A percentile compares a stretch with the other conserved stretches of the same genome.
These are phyloP conservation scores for Drosophila nigricruria DNA, from an alignment of 2,888 invertebrate species.

Conservation along the genomic window DNA sequence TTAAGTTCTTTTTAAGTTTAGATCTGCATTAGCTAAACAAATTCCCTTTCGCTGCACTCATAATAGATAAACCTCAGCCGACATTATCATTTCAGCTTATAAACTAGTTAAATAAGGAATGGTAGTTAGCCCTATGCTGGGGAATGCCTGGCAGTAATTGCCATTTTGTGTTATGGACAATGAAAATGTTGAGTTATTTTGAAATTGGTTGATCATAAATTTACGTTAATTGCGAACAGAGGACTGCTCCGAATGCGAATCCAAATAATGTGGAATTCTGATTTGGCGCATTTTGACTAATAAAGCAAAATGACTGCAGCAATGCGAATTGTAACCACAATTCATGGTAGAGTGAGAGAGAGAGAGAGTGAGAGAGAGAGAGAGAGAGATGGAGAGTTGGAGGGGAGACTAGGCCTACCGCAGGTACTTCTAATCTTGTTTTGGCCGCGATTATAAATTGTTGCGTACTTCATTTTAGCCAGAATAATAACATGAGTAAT, in stretches of 20 bases:
- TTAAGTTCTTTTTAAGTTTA: background rate
- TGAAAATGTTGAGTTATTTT: constrained; percentile 50
- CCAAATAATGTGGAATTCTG: constrained; percentile 52
- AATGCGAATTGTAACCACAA: constrained; percentile 32
- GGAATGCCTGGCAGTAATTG: constrained; percentile 11
- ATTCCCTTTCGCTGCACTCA: background rate
- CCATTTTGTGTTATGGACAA: constrained; percentile 15
- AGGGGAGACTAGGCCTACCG: constrained; percentile 44
- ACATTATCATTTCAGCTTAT: background rate
- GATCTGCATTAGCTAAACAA: background rate
- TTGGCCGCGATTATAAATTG: constrained; percentile 83
- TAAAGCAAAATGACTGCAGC: constrained; percentile 77
- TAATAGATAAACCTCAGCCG: background rate
- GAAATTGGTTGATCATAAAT: constrained; percentile 74
- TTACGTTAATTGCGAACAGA: constrained; percentile 74
- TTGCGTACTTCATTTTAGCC: constrained; percentile 83
- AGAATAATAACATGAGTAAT: constrained; percentile 84
- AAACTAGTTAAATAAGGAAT: background rate
- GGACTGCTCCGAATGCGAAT: constrained; percentile 17
- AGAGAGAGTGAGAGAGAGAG: background rate
- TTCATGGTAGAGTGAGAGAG: background rate
- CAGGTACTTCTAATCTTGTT: constrained; percentile 84
- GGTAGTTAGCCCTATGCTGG: background rate
- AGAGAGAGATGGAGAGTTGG: too few species aligned
- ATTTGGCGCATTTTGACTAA: constrained; percentile 78